Evolutionary conservation across 1,140 invertebrate genomes (phyloP).

Genomic region (Anadara kagoshimensis): DNA sequence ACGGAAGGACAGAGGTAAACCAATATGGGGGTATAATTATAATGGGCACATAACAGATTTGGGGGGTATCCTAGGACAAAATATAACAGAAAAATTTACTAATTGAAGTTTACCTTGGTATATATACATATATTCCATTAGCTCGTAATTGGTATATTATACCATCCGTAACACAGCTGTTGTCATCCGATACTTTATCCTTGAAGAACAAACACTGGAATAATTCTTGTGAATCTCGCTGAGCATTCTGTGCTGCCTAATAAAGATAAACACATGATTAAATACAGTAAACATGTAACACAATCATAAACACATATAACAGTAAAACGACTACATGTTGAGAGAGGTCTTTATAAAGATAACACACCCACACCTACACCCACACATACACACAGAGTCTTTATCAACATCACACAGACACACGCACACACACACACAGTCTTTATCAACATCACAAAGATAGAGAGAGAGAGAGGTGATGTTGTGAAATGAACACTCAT

Average conservation of each 20-base stretch:
- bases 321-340: background rate
- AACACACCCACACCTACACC: too few relatives aligned
- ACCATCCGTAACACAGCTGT: slow-evolving; percentile 64
- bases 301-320: background rate
- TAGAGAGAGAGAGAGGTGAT: too few relatives aligned
- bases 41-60: background rate
- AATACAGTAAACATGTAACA: background rate
- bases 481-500: too few relatives aligned
- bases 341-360: too few relatives aligned
- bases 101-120: slow-evolving; percentile 58
- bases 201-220: slow-evolving; percentile 71
- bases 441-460: too few relatives aligned
- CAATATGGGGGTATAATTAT: too few relatives aligned
- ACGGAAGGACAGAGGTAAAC: too few relatives aligned
- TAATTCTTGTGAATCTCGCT: slow-evolving; percentile 69
- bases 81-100: too few relatives aligned
- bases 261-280: too few relatives aligned
- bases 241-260: slow-evolving; percentile 69
- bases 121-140: slow-evolving; percentile 72
- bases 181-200: slow-evolving; percentile 57
- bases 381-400: too few relatives aligned
- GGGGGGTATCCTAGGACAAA: background rate
- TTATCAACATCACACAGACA: too few relatives aligned
- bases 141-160: slow-evolving; percentile 66
- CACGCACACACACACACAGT: too few relatives aligned